Conservation (phyloP, 2,888 invertebrate genomes). For the Nycteola revayana region DNA sequence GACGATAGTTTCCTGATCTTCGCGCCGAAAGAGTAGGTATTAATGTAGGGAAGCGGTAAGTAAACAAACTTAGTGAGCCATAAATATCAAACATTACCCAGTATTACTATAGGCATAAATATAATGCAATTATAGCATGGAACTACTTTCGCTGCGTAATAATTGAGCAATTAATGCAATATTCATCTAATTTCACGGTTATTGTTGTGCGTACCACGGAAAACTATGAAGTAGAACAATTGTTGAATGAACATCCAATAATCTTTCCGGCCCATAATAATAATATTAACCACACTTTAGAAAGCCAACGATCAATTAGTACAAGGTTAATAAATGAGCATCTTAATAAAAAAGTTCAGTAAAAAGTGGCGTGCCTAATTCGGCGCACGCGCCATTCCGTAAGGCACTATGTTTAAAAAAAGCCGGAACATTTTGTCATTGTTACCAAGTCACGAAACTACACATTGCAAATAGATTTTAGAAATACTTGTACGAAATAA, state of each 20-base stretch:
- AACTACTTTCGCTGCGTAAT: no score
- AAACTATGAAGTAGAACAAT: constrained; percentile 1
- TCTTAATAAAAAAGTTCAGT: constrained; percentile 49
- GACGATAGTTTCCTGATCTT: no score
- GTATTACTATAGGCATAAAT: no score
- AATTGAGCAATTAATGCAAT: no score
- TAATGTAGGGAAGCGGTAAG: no score
- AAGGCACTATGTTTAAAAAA: constrained; percentile 40
- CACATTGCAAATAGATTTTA: constrained; percentile 25
- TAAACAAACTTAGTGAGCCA: no score
- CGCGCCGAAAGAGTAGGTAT: no score
- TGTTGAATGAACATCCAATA: constrained; percentile 7
- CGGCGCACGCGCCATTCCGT: constrained; percentile 53
- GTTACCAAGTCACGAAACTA: constrained; percentile 30
- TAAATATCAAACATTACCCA: no score
- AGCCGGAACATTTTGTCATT: constrained; percentile 45
- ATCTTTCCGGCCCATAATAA: constrained; percentile 15
- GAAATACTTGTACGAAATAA: constrained; percentile 4
- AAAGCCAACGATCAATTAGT: constrained; percentile 59
- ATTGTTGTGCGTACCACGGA: constrained; percentile 1
- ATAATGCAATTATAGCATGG: no score
- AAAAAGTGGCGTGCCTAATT: constrained; percentile 59
- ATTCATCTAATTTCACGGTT: neutral
- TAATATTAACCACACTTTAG: constrained; percentile 36
- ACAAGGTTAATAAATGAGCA: constrained; percentile 52